Evolutionary conservation across 2,888 invertebrate species (phyloP), one percentile per base, ranked within the genome.

Genomic region (Eristalis intricaria): DNA sequence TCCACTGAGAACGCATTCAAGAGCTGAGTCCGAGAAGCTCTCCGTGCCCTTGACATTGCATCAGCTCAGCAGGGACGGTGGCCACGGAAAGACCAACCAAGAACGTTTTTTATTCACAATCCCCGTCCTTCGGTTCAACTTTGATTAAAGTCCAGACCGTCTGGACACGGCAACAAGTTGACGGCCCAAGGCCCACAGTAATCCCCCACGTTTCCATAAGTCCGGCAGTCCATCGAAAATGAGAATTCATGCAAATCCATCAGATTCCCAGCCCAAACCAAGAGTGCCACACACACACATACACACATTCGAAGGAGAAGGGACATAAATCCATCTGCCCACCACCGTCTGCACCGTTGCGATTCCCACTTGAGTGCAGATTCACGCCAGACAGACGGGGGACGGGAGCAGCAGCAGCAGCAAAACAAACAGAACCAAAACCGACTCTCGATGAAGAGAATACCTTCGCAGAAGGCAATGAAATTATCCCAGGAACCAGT

Each of bases 321-420:
- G 32, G 5, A 32, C 32, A 32, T 32, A 32, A 32, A 32, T 43
- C 64, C 22, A 63, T 38, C 60, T 38, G 11, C 32, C 56, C 32
- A 58, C 35, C 19, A 15, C 61, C 38, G 38, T 66, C 38, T 82
- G 71, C 75, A 43, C 70, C 76, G 60, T 68, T 78, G 56, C 68
- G 64, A 78, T 78, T 73, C 38, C 58, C 60, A 64, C 74, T 69
- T 64, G 43, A 73, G 68, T 29, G 26, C 29, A 60, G 69, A 40
- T 64, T 19, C 35, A 29, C 32, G 43, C 69, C 84, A 84, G 84
- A 84, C 84, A 66, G 29, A 50, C 2, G 50, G n/a, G 19, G 19
- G 50, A 1, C 1, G 19, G 19, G n/a, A 19, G 50, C 19, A 8
- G 19, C 19, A n/a, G 15, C 15, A n/a, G 15, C 61, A 15, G 19